phyloP scores from a whole-genome alignment of 1,140 invertebrate genomes.

The Palaemon carinicauda region DNA sequence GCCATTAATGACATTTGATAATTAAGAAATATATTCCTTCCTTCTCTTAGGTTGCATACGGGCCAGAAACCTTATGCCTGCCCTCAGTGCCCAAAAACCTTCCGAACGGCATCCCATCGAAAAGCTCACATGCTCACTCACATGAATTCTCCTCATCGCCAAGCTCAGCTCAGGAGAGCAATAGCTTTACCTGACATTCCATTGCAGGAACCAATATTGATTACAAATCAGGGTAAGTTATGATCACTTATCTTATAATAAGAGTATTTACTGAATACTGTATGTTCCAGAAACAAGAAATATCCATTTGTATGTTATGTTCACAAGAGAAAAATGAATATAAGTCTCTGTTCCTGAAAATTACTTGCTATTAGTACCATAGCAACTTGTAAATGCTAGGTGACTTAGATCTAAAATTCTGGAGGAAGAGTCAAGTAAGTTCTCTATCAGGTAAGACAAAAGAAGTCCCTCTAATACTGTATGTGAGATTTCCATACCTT shows the following conservation, averaged over 20 bases:
- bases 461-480: too few relatives aligned
- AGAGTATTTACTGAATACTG: conserved; percentile 56
- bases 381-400: too few relatives aligned
- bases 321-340: background rate
- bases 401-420: too few relatives aligned
- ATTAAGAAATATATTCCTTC: background rate
- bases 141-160: conserved; percentile 61
- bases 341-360: too few relatives aligned
- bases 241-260: conserved; percentile 13
- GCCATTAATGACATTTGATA: background rate
- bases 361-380: too few relatives aligned
- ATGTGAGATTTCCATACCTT: too few relatives aligned
- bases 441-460: too few relatives aligned
- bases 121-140: conserved; percentile 73
- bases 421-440: too few relatives aligned
- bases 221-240: conserved; percentile 67
- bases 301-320: background rate
- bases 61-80: conserved; percentile 77
- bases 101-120: conserved; percentile 75
- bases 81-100: conserved; percentile 71
- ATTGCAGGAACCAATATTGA: conserved; percentile 71
- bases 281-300: too few relatives aligned
- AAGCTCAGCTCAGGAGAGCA: conserved; percentile 57
- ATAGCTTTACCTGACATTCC: conserved; percentile 67
- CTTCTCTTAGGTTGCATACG: conserved; percentile 64